A percentile compares a stretch with the other conserved stretches of the same genome.
These are phyloP conservation scores for Lycocorax pyrrhopterus DNA, from an alignment of 2,113 vertebrate species.

Conservation along the genomic window DNA sequence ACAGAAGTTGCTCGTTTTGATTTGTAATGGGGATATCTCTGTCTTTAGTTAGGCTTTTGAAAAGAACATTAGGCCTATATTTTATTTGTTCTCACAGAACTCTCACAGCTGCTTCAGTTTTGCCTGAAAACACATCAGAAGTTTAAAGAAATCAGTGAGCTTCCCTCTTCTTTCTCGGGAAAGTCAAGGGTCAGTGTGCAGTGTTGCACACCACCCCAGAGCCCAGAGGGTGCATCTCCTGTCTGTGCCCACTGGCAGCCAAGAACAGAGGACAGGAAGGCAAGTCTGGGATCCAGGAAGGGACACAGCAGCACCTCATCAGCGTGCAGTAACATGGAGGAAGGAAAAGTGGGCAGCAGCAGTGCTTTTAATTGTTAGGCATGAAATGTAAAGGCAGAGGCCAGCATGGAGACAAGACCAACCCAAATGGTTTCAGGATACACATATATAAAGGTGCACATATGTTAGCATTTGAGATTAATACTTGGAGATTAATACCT, in stretches of 20 bases:
- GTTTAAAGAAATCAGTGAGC: not conserved
- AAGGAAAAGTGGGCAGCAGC: not conserved
- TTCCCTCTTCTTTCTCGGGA: not conserved
- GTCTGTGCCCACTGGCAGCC: not conserved
- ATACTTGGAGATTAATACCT: not conserved
- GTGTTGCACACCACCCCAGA: not conserved
- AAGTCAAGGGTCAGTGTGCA: not conserved
- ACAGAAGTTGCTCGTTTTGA: slow-evolving; percentile 6
- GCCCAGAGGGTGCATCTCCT: not conserved
- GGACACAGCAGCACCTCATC: not conserved
- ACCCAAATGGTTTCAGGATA: not conserved
- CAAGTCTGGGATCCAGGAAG: not conserved
- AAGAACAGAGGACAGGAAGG: not conserved
- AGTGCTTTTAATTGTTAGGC: fast-evolving
- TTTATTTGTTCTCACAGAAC: not conserved
- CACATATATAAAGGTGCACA: not conserved
- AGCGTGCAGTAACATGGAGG: fast-evolving
- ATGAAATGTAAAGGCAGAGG: not conserved
- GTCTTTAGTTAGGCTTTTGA: not conserved
- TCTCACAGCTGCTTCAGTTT: not conserved
- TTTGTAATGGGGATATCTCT: slow-evolving; percentile 26
- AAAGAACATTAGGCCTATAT: not conserved
- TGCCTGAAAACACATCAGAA: not conserved
- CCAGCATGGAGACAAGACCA: not conserved
- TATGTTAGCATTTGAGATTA: not conserved